Percentiles rank a stretch among this genome's conserved stretches.
Evolutionary conservation across 2,888 invertebrate species (phyloP).

Genomic region (Ochropacha duplaris): DNA sequence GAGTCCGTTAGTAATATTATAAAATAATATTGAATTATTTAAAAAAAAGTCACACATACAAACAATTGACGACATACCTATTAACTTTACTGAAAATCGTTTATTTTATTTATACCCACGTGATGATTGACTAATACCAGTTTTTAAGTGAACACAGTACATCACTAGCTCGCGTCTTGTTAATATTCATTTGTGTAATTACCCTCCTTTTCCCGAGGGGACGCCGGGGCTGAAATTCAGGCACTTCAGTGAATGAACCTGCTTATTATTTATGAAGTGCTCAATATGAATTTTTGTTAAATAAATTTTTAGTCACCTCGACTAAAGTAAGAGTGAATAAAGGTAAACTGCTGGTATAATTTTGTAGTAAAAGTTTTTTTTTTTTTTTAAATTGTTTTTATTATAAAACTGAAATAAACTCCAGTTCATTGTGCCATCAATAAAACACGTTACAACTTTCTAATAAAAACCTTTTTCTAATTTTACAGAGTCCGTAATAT

Average conservation of each 20-base stretch:
- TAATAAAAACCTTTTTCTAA: no score
- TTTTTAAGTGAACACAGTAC: constrained; percentile 12
- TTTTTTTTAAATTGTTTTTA: no score
- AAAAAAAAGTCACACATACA: no score
- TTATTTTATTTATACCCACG: no score
- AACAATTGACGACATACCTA: no score
- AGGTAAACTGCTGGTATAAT: background rate
- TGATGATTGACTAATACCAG: constrained; percentile 5
- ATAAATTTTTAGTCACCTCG: background rate
- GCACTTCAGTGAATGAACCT: constrained; percentile 36
- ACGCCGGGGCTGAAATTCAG: constrained; percentile 30
- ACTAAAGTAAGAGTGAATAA: constrained; percentile 5
- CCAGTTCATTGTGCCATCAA: no score
- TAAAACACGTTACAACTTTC: no score
- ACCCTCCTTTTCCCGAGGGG: constrained; percentile 17
- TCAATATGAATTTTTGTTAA: constrained; percentile 39
- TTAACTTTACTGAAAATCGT: background rate
- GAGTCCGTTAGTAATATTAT: no score
- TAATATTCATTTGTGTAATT: background rate
- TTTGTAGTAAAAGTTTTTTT: constrained; percentile 4
- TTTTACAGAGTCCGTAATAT: no score
- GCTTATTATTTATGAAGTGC: constrained; percentile 48
- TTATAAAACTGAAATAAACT: no score
- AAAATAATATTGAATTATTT: no score
- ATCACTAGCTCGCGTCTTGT: constrained; percentile 24